A percentile compares a stretch with the other conserved stretches of the same genome.
Evolutionary conservation across 1,140 invertebrate species (phyloP).

Genomic region (Nymphalis io): DNA sequence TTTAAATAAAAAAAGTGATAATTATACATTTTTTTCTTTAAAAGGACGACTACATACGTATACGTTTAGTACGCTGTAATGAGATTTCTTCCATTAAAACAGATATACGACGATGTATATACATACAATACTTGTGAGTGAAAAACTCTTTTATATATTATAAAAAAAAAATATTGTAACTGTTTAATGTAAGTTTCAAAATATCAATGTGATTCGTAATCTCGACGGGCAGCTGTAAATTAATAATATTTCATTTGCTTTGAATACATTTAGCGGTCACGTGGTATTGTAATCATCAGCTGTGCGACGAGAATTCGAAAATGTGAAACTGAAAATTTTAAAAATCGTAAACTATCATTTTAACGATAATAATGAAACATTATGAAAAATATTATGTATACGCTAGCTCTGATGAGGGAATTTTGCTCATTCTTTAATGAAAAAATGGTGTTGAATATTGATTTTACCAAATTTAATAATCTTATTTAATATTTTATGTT

Average conservation of each 20-base stretch:
- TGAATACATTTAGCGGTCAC: background rate
- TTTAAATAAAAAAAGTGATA: constrained; percentile 68
- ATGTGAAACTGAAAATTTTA: constrained; percentile 27
- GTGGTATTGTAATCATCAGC: background rate
- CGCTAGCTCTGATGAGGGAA: constrained; percentile 80
- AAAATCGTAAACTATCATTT: constrained; percentile 74
- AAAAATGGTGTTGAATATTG: constrained; percentile 79
- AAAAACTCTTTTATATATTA: constrained; percentile 77
- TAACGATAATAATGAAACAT: constrained; percentile 70
- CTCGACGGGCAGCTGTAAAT: background rate
- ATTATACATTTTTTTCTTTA: constrained; percentile 74
- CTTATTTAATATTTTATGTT: constrained; percentile 83
- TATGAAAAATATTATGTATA: constrained; percentile 77
- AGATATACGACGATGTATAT: constrained; percentile 79
- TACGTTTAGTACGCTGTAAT: constrained; percentile 71
- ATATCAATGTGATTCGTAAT: constrained; percentile 48
- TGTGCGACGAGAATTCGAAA: background rate
- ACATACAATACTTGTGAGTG: constrained; percentile 75
- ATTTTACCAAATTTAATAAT: constrained; percentile 82
- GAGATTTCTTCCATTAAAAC: constrained; percentile 74
- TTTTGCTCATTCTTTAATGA: constrained; percentile 81
- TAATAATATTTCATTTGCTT: constrained; percentile 5
- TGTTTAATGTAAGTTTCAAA: constrained; percentile 71
- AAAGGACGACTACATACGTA: constrained; percentile 75
- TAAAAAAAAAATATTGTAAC: constrained; percentile 70